Evolutionary conservation across 2,113 vertebrate species (phyloP).

Genomic region (Phocoena sinus): DNA sequence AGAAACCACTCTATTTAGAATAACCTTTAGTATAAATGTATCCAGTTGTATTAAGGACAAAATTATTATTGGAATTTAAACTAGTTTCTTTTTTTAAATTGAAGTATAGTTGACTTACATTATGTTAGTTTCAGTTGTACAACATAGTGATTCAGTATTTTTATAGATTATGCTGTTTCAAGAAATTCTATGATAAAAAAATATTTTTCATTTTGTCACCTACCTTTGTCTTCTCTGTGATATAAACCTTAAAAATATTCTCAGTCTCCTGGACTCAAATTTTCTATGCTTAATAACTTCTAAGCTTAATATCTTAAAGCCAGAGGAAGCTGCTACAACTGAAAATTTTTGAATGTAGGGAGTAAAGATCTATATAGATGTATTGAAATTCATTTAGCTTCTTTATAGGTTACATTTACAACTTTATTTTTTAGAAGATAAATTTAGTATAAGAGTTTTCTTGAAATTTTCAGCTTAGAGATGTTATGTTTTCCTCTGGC

Average conservation of each 20-base stretch:
- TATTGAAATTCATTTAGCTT: background rate
- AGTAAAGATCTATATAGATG: background rate
- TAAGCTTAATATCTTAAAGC: background rate
- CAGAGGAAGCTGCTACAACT: background rate
- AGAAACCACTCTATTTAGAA: conserved; percentile 52
- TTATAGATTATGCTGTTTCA: background rate
- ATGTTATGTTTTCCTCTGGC: background rate
- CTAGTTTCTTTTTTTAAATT: background rate
- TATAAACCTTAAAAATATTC: background rate
- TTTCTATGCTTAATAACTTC: background rate
- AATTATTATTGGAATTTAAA: background rate
- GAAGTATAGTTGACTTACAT: no score
- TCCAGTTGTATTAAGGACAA: background rate
- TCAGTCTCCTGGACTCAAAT: background rate
- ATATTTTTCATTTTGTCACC: background rate
- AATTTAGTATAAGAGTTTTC: background rate
- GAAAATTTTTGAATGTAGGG: background rate
- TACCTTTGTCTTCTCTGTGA: background rate
- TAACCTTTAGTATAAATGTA: conserved; percentile 1
- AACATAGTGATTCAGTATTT: no score
- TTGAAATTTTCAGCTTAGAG: background rate
- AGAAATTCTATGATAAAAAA: background rate
- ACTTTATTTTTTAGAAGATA: background rate
- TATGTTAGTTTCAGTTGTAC: no score
- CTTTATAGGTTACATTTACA: background rate